Conservation (phyloP, 1,140 invertebrate genomes). For the Bicyclus anynana region DNA sequence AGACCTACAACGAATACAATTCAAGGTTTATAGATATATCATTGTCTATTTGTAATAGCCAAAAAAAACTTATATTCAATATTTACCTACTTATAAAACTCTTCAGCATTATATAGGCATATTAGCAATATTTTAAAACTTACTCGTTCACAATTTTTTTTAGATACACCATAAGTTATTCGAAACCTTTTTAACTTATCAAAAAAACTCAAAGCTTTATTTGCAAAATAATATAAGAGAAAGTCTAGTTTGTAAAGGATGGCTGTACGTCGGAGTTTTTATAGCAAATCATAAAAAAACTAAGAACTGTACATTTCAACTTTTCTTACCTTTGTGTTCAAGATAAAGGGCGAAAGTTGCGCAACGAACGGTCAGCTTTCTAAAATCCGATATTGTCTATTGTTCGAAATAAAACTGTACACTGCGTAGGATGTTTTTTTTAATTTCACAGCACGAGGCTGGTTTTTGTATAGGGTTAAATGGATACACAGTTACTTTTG, state of each 20-base stretch:
- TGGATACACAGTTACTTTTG: constrained; percentile 5
- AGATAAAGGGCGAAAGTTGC: constrained; percentile 73
- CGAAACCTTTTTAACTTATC: background rate
- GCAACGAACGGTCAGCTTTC: constrained; percentile 63
- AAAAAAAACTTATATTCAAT: constrained; percentile 1
- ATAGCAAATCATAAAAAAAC: constrained; percentile 47
- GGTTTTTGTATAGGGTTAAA: constrained; percentile 1
- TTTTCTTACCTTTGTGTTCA: constrained; percentile 58
- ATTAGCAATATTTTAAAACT: constrained; percentile 7
- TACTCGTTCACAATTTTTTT: background rate
- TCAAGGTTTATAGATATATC: too few species aligned
- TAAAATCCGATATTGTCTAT: constrained; percentile 62
- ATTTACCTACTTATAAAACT: background rate
- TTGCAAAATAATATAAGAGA: constrained; percentile 25
- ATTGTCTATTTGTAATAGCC: constrained; percentile 17
- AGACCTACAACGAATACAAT: too few species aligned
- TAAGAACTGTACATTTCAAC: constrained; percentile 39
- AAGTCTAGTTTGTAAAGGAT: constrained; percentile 38
- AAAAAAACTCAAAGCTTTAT: constrained; percentile 2
- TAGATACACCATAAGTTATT: constrained; percentile 5
- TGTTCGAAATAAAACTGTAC: constrained; percentile 46
- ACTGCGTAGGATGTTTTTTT: constrained; percentile 23
- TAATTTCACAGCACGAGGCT: constrained; percentile 16
- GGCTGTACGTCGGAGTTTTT: constrained; percentile 34
- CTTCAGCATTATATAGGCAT: background rate